phyloP scores from a whole-genome alignment of 2,888 invertebrate species.

The Fissipunctia ypsillon region DNA sequence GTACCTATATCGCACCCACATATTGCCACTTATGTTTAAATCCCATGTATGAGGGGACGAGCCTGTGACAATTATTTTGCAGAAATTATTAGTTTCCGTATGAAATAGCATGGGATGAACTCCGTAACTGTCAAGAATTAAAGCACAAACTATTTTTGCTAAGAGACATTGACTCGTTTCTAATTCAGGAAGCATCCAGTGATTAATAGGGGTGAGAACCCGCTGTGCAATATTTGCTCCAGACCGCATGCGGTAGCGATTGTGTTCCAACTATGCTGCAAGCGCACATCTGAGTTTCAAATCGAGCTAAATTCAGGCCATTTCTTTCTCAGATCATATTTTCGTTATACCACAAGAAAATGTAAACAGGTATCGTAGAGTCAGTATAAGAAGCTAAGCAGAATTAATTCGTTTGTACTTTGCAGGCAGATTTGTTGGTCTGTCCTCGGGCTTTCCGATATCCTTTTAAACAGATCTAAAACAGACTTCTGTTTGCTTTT shows the following conservation, averaged over 20 bases:
- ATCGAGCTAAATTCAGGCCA: background rate
- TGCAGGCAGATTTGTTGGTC: slow-evolving; percentile 28
- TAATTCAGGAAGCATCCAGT: background rate
- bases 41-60: background rate
- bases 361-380: background rate
- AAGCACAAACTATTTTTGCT: background rate
- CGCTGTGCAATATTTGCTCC: background rate
- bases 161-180: background rate
- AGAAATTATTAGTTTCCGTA: background rate
- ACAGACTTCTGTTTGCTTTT: slow-evolving; percentile 40
- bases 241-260: background rate
- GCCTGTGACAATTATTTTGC: background rate
- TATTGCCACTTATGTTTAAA: background rate
- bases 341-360: slow-evolving; percentile 4
- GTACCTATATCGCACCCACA: background rate
- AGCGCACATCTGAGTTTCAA: background rate
- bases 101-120: background rate
- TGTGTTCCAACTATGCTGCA: background rate
- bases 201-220: background rate
- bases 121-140: no score
- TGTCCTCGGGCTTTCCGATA: slow-evolving; percentile 34
- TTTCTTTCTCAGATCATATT: background rate
- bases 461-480: slow-evolving; percentile 39
- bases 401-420: slow-evolving; percentile 35
- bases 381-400: slow-evolving; percentile 11